Percentiles rank a stretch among this genome's conserved stretches.
phyloP scores from a whole-genome alignment of 23 tunicate species.

The Diplosoma virens region DNA sequence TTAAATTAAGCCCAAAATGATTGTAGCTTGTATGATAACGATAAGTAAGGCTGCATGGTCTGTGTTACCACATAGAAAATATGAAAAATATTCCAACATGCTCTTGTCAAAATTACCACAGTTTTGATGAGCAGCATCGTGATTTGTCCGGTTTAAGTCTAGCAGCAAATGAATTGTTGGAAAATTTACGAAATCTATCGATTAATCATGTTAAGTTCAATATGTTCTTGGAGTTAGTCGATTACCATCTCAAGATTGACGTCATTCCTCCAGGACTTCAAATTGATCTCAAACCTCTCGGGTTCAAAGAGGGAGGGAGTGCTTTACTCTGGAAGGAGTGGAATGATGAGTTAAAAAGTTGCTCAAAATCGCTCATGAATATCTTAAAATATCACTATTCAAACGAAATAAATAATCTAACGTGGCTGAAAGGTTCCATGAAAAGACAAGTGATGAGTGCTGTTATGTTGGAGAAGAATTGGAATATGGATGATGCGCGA shows the following conservation, averaged over 20 bases:
- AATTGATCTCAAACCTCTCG: conserved; percentile 33
- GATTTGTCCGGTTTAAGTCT: neutral
- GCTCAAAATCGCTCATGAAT: conserved; percentile 25
- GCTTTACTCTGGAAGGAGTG: conserved; percentile 23
- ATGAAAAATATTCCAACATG: too few species aligned
- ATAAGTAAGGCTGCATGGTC: too few species aligned
- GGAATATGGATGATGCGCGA: neutral
- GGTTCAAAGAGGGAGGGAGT: neutral
- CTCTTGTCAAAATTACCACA: too few species aligned
- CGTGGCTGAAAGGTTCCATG: conserved; percentile 8
- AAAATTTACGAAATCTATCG: conserved; percentile 7
- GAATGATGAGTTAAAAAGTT: conserved; percentile 29
- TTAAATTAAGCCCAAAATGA: too few species aligned
- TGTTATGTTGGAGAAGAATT: neutral
- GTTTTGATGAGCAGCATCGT: too few species aligned
- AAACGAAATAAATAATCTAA: neutral
- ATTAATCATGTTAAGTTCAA: conserved; percentile 16
- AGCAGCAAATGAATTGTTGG: neutral
- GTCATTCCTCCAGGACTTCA: conserved; percentile 57
- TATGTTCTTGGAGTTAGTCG: conserved; percentile 35
- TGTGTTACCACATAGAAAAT: too few species aligned
- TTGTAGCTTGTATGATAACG: too few species aligned
- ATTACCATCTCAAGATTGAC: conserved; percentile 15
- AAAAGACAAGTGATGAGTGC: neutral
- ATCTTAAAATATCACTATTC: conserved; percentile 24